A percentile compares a stretch with the other conserved stretches of the same genome.
Conservation (phyloP, 2,888 invertebrate species). For the Heliconius hortense region DNA sequence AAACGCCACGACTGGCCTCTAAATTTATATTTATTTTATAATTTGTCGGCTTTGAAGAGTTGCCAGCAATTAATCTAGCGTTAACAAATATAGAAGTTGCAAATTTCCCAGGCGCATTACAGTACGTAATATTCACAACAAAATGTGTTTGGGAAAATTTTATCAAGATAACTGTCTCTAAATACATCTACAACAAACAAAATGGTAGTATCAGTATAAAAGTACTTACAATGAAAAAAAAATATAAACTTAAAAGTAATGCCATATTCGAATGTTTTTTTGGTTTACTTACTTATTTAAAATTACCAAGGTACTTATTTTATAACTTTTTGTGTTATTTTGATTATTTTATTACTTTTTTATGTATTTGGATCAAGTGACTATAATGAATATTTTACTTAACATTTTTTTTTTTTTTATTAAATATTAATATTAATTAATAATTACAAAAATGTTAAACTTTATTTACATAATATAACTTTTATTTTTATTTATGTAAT, state of each 20-base stretch:
- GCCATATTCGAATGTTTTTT: too few relatives aligned
- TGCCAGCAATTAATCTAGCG: neutral
- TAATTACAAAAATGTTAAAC: too few relatives aligned
- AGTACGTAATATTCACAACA: neutral
- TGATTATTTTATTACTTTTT: neutral
- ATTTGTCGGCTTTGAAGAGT: neutral
- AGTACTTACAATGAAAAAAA: neutral
- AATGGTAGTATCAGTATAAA: constrained; percentile 13
- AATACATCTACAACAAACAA: neutral
- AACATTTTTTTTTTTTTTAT: too few relatives aligned
- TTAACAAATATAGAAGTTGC: neutral
- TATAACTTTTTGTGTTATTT: neutral
- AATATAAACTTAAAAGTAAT: too few relatives aligned
- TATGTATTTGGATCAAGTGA: neutral
- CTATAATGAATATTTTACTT: neutral
- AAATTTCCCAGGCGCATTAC: constrained; percentile 8
- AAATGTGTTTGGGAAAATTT: constrained; percentile 31
- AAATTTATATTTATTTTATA: too few relatives aligned
- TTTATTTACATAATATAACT: too few relatives aligned
- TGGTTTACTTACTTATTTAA: too few relatives aligned
- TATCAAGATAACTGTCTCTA: constrained; percentile 7
- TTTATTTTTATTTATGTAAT: too few relatives aligned
- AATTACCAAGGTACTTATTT: neutral
- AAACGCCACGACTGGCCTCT: too few relatives aligned
- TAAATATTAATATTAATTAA: too few relatives aligned